Percentiles rank a stretch among this genome's conserved stretches.
phyloP scores from a whole-genome alignment of 2,888 invertebrate species.

The Phortica magna region DNA sequence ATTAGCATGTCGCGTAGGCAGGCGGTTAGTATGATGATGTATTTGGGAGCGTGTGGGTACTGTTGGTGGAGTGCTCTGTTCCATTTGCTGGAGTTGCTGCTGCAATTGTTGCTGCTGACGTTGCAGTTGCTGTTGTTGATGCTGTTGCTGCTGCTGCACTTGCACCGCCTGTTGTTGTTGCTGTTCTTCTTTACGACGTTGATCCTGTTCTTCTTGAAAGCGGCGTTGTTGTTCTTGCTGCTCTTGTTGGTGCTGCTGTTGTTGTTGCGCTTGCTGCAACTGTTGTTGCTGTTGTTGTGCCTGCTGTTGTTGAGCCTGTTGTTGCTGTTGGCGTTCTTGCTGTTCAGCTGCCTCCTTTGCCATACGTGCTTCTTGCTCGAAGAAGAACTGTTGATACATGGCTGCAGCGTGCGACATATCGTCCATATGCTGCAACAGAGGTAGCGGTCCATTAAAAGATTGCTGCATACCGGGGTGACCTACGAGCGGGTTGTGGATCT shows the following conservation, averaged over 20 bases:
- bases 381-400: constrained; percentile 89
- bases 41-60: constrained; percentile 64
- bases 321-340: constrained; percentile 80
- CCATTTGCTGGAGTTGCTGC: constrained; percentile 75
- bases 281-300: constrained; percentile 79
- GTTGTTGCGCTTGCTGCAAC: constrained; percentile 77
- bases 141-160: constrained; percentile 76
- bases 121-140: constrained; percentile 77
- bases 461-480: constrained; percentile 81
- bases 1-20: constrained; percentile 65
- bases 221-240: constrained; percentile 77
- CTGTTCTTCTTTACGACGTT: constrained; percentile 77
- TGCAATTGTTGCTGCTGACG: constrained; percentile 80
- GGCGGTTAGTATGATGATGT: constrained; percentile 72
- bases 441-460: constrained; percentile 81
- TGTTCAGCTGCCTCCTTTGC: constrained; percentile 83
- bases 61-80: constrained; percentile 56
- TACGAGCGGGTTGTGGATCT: constrained; percentile 80
- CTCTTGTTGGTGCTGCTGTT: constrained; percentile 77
- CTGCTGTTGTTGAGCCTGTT: constrained; percentile 78
- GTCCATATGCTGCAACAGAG: constrained; percentile 80
- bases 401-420: constrained; percentile 82
- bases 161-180: constrained; percentile 78
- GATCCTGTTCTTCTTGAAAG: constrained; percentile 80
- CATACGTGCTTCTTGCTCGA: constrained; percentile 88